A percentile compares a stretch with the other conserved stretches of the same genome.
These are phyloP conservation scores for Adineta ricciae DNA, from an alignment of 2,888 invertebrate species.

Conservation along the genomic window DNA sequence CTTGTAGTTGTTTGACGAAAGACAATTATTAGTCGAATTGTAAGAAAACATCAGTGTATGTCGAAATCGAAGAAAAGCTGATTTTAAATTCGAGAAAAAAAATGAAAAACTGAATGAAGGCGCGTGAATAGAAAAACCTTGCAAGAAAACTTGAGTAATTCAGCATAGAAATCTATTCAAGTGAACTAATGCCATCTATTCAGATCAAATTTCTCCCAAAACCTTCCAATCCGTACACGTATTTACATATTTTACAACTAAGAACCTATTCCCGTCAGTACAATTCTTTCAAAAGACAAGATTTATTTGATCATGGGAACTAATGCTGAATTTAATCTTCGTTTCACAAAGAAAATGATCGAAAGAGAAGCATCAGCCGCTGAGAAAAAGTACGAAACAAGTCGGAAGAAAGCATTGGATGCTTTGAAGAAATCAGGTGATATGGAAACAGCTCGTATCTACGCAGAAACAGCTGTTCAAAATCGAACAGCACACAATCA, in stretches of 20 bases:
- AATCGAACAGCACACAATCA: slow-evolving; percentile 12
- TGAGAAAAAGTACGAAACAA: background rate
- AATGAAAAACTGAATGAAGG: background rate
- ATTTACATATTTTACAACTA: no score
- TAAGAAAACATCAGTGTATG: background rate
- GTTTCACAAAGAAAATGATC: background rate
- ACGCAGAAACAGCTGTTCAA: slow-evolving; percentile 1
- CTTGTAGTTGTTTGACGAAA: no score
- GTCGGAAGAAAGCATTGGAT: background rate
- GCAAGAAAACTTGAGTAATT: no score
- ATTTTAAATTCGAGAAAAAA: background rate
- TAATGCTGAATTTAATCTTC: background rate
- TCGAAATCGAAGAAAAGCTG: background rate
- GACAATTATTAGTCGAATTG: background rate
- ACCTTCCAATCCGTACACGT: background rate
- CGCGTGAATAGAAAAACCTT: no score
- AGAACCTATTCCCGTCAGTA: no score
- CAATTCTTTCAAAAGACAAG: no score
- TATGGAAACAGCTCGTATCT: slow-evolving; percentile 1
- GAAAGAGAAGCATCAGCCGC: slow-evolving; percentile 13
- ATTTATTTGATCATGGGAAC: background rate
- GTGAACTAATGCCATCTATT: background rate
- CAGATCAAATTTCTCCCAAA: background rate
- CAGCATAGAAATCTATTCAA: no score
- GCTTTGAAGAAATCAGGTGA: background rate